Evolutionary conservation across 2,888 invertebrate genomes (phyloP).

Genomic region (Priocnemis perturbator): DNA sequence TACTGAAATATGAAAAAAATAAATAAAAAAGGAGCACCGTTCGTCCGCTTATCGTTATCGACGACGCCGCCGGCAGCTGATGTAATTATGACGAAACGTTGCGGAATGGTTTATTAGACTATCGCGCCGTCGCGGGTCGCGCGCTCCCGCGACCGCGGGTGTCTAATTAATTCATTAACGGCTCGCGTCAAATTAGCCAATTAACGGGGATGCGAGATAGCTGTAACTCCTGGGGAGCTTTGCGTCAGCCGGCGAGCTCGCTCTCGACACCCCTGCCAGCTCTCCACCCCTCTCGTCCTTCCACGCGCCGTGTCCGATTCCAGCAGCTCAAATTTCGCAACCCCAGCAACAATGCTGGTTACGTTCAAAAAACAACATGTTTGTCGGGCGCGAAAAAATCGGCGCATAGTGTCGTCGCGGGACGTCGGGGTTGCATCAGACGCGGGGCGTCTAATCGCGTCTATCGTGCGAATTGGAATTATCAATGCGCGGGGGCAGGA

Average conservation of each 20-base stretch:
- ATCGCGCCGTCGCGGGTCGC: conserved; percentile 45
- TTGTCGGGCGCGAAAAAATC: conserved; percentile 5
- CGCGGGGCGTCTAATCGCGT: background rate
- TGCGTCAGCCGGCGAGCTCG: conserved; percentile 19
- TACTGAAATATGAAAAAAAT: no score
- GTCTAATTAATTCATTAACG: conserved; percentile 55
- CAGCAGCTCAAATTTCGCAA: conserved; percentile 6
- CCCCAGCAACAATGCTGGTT: background rate
- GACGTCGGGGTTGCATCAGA: conserved; percentile 17
- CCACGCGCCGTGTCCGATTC: no score
- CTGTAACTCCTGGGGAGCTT: conserved; percentile 16
- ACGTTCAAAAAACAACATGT: conserved; percentile 20
- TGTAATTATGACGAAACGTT: conserved; percentile 49
- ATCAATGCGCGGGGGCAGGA: no score
- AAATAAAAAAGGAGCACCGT: no score
- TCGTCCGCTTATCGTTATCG: conserved; percentile 20
- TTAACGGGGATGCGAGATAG: conserved; percentile 25
- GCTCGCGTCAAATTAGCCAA: conserved; percentile 47
- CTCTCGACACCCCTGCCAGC: conserved; percentile 2
- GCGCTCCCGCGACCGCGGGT: background rate
- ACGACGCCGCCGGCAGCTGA: conserved; percentile 30
- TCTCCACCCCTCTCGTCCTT: background rate
- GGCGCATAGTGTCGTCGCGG: conserved; percentile 6
- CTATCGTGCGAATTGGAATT: no score
- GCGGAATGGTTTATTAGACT: conserved; percentile 44